Conservation (phyloP, 2,113 vertebrate species). For the Orthochromis malagaraziensis region DNA sequence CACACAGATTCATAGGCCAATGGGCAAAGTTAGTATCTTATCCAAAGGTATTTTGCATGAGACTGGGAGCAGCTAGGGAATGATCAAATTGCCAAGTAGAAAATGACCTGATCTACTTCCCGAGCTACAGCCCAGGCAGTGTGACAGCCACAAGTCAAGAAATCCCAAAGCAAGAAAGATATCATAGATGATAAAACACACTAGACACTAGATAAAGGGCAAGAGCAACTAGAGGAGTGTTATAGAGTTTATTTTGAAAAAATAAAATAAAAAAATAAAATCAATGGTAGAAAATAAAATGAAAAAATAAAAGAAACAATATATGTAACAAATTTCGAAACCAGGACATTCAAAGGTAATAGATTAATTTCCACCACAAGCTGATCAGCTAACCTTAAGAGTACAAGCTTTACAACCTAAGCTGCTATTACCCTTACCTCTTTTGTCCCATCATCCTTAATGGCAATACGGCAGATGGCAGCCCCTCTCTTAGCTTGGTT, state of each 20-base stretch:
- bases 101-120: background rate
- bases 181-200: background rate
- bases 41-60: background rate
- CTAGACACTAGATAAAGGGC: background rate
- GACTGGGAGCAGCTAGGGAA: background rate
- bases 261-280: background rate
- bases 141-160: background rate
- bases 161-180: background rate
- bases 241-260: background rate
- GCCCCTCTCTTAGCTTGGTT: background rate
- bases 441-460: background rate
- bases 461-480: background rate
- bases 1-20: background rate
- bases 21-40: background rate
- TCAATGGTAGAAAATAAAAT: background rate
- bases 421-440: background rate
- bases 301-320: background rate
- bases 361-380: background rate
- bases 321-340: accelerated
- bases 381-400: background rate
- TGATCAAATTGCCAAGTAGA: background rate
- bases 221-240: background rate
- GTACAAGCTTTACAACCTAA: background rate
- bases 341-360: background rate
- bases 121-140: background rate